Base-by-base conservation (phyloP, 2,888 invertebrate species). In the Hydropsyche betteni region DNA sequence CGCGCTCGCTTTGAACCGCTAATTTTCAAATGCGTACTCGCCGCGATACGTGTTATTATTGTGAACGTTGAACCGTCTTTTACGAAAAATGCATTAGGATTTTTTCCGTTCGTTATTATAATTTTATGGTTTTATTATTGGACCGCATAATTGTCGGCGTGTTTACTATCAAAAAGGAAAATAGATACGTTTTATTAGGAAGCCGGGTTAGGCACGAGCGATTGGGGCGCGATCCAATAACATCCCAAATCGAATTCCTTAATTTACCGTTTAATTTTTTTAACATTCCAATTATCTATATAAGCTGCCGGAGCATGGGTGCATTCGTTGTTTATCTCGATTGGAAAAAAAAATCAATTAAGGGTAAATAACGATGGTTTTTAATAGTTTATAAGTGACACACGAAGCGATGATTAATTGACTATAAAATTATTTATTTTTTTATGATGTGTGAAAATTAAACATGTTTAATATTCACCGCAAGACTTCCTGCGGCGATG, bases 251-350 rank as follows among this genome's bases (percentile, higher is more conserved):
- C 64, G 71, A 70, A 74, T 72, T 77, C 77, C 75, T 76, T 77
- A 79, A 79, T 77, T 76, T 77, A 74, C 77, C 74, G 73, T 76
- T 77, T 77, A 77, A 77, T 78, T 78, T 78, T 78, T 78, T 78
- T 77, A 78, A 78, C 78, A 77, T 78, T 78, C 78, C 77, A 77
- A 78, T 77, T 78, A 78, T 74, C 58, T 71, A 61, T 58, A 55
- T 55, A 69, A 69, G 38, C 53, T 24, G 69, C 61, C 71, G 55
- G 71, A 6, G 36, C 69, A 61, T 10, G 61, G 69, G 75, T 68
- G 75, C 7, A 72, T 50, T 44, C 36, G 51, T 44, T 10, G 14
- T 68, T 72, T 64, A 64, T 73, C 53, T n/a, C 12, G 34, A 16
- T 38, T 44, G 12, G 44, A 8, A 44, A n/a, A 69, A 64, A 33